These are phyloP conservation scores for Delphinapterus leucas DNA, from an alignment of 2,113 vertebrate species.

Conservation along the genomic window DNA sequence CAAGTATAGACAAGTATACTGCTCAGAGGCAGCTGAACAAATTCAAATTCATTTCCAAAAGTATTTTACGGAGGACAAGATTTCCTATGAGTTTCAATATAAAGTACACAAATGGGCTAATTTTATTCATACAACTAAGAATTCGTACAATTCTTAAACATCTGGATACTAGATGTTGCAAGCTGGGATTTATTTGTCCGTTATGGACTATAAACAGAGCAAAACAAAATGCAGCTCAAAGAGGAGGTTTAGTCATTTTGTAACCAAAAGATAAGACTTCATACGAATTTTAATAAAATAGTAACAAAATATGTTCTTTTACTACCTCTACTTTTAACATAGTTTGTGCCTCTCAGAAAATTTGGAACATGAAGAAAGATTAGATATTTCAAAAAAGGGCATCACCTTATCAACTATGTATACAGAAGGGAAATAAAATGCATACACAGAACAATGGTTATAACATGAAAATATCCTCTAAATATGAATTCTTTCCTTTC, in stretches of 20 bases:
- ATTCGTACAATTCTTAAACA: background rate
- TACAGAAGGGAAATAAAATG: background rate
- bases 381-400: background rate
- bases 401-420: background rate
- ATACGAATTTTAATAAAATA: background rate
- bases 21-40: background rate
- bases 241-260: background rate
- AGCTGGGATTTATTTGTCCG: background rate
- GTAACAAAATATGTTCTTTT: background rate
- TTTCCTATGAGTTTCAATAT: background rate
- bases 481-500: background rate
- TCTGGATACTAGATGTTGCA: background rate
- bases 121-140: background rate
- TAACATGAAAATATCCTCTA: background rate
- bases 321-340: background rate
- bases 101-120: background rate
- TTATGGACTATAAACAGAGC: background rate
- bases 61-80: background rate
- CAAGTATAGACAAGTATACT: background rate
- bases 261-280: background rate
- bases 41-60: background rate
- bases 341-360: constrained; percentile 15
- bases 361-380: background rate
- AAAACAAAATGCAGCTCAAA: background rate
- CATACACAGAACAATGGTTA: background rate